Percentiles rank a stretch among this genome's conserved stretches.
Evolutionary conservation across 23 tunicate genomes (phyloP).

Genomic region (Styela clava): DNA sequence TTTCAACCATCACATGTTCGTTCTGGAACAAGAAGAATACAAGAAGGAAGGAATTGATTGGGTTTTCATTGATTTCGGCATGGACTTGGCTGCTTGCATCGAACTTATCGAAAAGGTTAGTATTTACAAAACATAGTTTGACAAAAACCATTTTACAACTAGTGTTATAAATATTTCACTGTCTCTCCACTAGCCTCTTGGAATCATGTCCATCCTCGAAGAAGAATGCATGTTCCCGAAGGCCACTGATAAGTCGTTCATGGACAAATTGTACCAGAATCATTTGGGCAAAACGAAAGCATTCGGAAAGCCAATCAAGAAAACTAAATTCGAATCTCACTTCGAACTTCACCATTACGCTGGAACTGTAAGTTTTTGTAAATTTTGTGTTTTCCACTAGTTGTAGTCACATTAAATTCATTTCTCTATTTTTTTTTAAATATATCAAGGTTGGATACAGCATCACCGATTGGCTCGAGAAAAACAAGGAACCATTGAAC

Average conservation of each 20-base stretch:
- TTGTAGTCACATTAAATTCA: too few relatives aligned
- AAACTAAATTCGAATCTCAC: constrained; percentile 88
- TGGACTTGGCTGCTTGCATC: constrained; percentile 98
- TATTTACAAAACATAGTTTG: not conserved
- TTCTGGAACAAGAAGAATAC: constrained; percentile 98
- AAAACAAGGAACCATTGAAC: constrained; percentile 96
- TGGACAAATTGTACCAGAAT: constrained; percentile 85
- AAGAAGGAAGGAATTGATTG: constrained; percentile 98
- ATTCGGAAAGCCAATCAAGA: constrained; percentile 82
- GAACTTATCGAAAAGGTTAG: constrained; percentile 92
- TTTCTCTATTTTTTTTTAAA: too few relatives aligned
- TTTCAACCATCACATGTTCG: constrained; percentile 99
- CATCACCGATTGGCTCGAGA: constrained; percentile 85
- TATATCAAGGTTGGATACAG: constrained; percentile 96
- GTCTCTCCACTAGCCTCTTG: constrained; percentile 63
- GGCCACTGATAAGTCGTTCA: constrained; percentile 85
- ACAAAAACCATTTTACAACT: too few relatives aligned
- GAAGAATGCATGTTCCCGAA: constrained; percentile 99
- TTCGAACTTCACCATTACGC: constrained; percentile 94
- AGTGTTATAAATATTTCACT: too few relatives aligned
- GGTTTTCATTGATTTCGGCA: constrained; percentile 99
- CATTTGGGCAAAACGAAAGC: constrained; percentile 88
- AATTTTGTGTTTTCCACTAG: too few relatives aligned
- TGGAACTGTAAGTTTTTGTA: constrained; percentile 64
- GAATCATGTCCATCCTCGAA: constrained; percentile 94